A percentile compares a stretch with the other conserved stretches of the same genome.
Evolutionary conservation across 2,113 vertebrate genomes (phyloP).

Genomic region (Hippocampus guttulatus): DNA sequence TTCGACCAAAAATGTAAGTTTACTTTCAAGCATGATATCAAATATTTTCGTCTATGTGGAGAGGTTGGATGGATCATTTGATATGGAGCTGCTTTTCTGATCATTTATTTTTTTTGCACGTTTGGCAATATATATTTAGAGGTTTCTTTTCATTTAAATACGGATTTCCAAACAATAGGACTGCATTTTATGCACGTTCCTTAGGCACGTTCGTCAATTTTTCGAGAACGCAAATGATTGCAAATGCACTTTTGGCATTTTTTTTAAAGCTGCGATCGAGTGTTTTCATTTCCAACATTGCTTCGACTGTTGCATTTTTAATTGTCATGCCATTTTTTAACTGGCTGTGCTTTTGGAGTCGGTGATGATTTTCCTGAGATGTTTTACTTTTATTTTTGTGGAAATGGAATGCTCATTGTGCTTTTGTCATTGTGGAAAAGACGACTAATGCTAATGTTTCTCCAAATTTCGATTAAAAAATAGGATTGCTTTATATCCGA

Average conservation of each 20-base stretch:
- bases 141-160: not conserved
- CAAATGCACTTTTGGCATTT: not conserved
- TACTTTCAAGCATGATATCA: not conserved
- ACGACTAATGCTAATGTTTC: too few relatives aligned
- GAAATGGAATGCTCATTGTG: not conserved
- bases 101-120: not conserved
- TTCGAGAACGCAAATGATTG: not conserved
- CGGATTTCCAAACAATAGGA: not conserved
- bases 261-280: not conserved
- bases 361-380: not conserved
- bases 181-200: not conserved
- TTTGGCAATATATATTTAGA: not conserved
- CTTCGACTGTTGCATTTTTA: not conserved
- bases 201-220: conserved; percentile 19
- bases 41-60: not conserved
- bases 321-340: not conserved
- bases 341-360: not conserved
- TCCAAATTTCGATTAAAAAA: not conserved
- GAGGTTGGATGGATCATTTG: not conserved
- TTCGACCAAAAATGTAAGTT: not conserved
- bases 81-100: not conserved
- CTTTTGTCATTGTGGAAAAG: conserved; percentile 11
- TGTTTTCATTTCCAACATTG: not conserved
- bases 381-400: not conserved
- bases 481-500: too few relatives aligned